Evolutionary conservation across 92 coral and sea anemone species (phyloP).

Genomic region (Epizoanthus scotinus): DNA sequence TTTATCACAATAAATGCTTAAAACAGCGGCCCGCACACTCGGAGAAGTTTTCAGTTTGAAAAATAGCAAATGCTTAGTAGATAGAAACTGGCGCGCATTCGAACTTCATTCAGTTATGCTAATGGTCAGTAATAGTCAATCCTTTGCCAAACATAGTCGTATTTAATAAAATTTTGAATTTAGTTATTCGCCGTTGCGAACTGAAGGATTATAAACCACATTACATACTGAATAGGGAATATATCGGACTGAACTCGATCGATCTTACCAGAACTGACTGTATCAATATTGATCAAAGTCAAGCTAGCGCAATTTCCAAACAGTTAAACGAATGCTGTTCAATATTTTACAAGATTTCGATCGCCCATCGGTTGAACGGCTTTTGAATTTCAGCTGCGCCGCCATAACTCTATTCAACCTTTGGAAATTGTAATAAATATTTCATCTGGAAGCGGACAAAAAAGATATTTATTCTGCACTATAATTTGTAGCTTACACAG

Average conservation of each 20-base stretch:
- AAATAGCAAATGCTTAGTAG: neutral
- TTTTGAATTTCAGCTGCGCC: constrained; percentile 9
- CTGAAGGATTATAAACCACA: neutral
- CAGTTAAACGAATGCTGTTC: neutral
- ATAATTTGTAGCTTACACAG: neutral
- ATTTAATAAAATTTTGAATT: neutral
- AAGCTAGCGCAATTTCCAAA: neutral
- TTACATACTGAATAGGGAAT: neutral
- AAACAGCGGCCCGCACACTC: too few species aligned
- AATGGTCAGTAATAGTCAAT: neutral
- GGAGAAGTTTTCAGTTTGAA: neutral
- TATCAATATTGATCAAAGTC: neutral
- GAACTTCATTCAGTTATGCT: neutral
- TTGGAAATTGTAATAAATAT: constrained; percentile 10
- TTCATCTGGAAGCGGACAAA: constrained; percentile 9
- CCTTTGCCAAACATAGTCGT: neutral
- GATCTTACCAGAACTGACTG: neutral
- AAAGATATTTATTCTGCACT: constrained; percentile 1
- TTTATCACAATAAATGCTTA: too few species aligned
- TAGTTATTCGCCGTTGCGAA: neutral
- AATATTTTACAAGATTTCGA: neutral
- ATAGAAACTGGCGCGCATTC: neutral
- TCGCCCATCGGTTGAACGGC: neutral
- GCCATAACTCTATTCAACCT: constrained; percentile 4
- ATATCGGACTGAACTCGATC: neutral